These are phyloP conservation scores for Anoplius nigerrimus DNA, from an alignment of 2,888 invertebrate species.

Conservation along the genomic window DNA sequence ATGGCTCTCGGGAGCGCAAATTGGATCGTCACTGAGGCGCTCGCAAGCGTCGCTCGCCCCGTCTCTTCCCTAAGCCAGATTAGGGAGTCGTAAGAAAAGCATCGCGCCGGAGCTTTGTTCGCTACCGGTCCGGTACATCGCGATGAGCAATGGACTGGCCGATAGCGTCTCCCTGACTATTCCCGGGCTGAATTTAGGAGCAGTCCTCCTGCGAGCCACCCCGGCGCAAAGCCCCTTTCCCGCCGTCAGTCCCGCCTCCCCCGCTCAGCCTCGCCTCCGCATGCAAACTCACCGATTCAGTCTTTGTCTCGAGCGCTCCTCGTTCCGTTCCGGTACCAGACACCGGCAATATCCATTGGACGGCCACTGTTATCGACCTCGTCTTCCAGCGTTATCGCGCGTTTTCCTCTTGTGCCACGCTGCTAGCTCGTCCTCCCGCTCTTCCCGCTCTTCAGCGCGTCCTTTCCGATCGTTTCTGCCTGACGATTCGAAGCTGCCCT, in stretches of 20 bases:
- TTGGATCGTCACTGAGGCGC: conserved; percentile 36
- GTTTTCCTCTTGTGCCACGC: not conserved
- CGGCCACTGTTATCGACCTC: too few species aligned
- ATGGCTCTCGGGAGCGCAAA: conserved; percentile 53
- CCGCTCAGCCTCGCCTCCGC: conserved; percentile 26
- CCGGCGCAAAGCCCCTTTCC: conserved; percentile 26
- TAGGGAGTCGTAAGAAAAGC: conserved; percentile 68
- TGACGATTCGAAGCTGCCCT: not conserved
- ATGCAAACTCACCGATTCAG: conserved; percentile 5
- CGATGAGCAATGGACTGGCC: conserved; percentile 68
- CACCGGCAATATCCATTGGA: too few species aligned
- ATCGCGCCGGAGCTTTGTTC: conserved; percentile 65
- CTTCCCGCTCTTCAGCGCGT: conserved; percentile 12
- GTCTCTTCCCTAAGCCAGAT: conserved; percentile 62
- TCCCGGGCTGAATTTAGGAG: conserved; percentile 56
- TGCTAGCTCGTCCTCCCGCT: conserved; percentile 3
- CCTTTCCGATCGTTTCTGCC: not conserved
- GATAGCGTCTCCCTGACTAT: conserved; percentile 64
- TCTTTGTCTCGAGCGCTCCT: conserved; percentile 13
- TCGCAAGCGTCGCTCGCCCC: not conserved
- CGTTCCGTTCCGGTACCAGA: conserved; percentile 8
- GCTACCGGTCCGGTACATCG: conserved; percentile 56
- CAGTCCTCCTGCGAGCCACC: conserved; percentile 36
- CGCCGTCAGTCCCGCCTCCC: conserved; percentile 11
- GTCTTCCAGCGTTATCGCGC: too few species aligned